Conservation (phyloP, 2,797 vertebrate genomes). For the Antrozous pallidus region DNA sequence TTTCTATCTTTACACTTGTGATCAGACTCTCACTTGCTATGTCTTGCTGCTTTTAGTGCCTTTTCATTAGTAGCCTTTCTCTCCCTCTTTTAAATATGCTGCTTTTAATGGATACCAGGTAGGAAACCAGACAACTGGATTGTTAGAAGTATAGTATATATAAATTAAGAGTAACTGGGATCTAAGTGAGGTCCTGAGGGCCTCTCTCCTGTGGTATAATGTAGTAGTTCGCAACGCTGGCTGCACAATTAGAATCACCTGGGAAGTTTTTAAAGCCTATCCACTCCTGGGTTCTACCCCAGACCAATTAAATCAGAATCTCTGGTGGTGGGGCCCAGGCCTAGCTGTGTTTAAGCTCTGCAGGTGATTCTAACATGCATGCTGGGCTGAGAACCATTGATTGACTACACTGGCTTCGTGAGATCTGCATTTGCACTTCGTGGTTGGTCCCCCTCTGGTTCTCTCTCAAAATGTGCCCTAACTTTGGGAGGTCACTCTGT, state of each 20-base stretch:
- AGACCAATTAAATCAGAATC: constrained; percentile 38
- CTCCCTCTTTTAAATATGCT: constrained; percentile 32
- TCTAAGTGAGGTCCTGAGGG: constrained; percentile 12
- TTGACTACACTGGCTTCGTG: background rate
- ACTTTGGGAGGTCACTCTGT: background rate
- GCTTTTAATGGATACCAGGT: constrained; percentile 54
- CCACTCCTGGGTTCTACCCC: background rate
- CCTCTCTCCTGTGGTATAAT: constrained; percentile 33
- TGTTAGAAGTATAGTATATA: constrained; percentile 42
- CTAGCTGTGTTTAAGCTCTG: background rate
- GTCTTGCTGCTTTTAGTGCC: constrained; percentile 49
- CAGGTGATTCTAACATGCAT: background rate
- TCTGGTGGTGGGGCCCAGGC: background rate
- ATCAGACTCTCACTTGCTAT: constrained; percentile 59
- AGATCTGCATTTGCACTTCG: background rate
- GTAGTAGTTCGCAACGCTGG: background rate
- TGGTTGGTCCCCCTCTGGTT: background rate
- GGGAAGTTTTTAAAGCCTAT: constrained; percentile 47
- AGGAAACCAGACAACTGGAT: constrained; percentile 53
- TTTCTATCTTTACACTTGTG: constrained; percentile 68
- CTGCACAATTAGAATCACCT: constrained; percentile 33
- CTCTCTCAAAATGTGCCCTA: background rate
- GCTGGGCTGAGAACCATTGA: background rate
- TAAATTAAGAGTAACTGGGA: constrained; percentile 54
- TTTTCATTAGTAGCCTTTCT: constrained; percentile 61